Conservation (phyloP, 1,140 invertebrate genomes). For the Oedothorax gibbosus region DNA sequence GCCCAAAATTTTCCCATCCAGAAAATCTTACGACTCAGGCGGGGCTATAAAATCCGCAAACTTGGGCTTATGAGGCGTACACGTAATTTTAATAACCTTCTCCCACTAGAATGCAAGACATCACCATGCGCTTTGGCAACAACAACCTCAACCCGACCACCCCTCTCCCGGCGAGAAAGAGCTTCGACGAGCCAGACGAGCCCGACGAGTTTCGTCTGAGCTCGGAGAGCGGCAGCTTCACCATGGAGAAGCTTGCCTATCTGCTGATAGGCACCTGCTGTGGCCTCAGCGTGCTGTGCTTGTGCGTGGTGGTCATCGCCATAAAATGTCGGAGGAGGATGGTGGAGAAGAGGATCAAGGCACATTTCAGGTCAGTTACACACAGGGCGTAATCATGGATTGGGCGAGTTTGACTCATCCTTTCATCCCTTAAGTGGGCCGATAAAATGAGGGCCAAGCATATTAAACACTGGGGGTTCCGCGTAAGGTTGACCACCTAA, state of each 20-base stretch:
- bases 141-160: background rate
- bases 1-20: too few species aligned
- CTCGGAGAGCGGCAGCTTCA: constrained; percentile 52
- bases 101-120: constrained; percentile 41
- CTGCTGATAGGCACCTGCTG: constrained; percentile 66
- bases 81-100: background rate
- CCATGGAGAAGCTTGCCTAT: constrained; percentile 66
- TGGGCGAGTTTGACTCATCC: too few species aligned
- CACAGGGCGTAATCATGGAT: too few species aligned
- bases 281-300: constrained; percentile 65
- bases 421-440: too few species aligned
- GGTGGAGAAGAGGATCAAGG: constrained; percentile 18
- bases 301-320: constrained; percentile 66
- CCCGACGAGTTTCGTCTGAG: constrained; percentile 15
- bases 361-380: constrained; percentile 13
- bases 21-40: too few species aligned
- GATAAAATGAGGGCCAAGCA: too few species aligned
- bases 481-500: too few species aligned
- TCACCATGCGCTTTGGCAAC: constrained; percentile 42
- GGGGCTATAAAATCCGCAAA: background rate
- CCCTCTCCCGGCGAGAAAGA: background rate
- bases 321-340: constrained; percentile 62
- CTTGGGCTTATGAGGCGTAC: too few species aligned
- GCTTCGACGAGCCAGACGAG: background rate
- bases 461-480: too few species aligned